Percentiles rank a stretch among this genome's conserved stretches.
Evolutionary conservation across 2,113 vertebrate genomes (phyloP).

Genomic region (Peucedramus taeniatus): DNA sequence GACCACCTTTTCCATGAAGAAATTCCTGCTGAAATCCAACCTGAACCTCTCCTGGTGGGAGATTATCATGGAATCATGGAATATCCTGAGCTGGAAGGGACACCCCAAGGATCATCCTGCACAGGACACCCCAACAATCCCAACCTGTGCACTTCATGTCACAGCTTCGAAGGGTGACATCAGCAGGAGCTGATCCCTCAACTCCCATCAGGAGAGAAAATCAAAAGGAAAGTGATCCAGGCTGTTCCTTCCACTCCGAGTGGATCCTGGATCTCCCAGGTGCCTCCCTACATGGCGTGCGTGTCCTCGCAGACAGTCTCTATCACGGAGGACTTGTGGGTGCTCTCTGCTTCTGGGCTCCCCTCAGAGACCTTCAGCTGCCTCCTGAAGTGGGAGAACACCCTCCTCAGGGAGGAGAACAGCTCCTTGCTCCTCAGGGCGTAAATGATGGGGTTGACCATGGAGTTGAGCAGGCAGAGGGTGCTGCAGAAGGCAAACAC

Average conservation of each 20-base stretch:
- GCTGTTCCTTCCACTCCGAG: not conserved
- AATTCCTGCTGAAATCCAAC: not conserved
- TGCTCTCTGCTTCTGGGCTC: slow-evolving; percentile 47
- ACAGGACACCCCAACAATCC: not conserved
- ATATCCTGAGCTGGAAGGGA: not conserved
- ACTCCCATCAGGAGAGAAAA: not conserved
- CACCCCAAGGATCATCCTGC: not conserved
- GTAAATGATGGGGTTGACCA: slow-evolving; percentile 88
- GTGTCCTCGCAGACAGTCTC: not conserved
- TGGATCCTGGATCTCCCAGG: accelerated
- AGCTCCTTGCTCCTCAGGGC: slow-evolving; percentile 85
- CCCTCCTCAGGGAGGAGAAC: slow-evolving; percentile 43
- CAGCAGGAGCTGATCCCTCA: not conserved
- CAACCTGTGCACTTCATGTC: not conserved
- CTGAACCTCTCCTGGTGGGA: not conserved
- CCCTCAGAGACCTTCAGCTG: not conserved
- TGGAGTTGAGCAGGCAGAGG: slow-evolving; percentile 88
- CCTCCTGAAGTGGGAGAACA: slow-evolving; percentile 16
- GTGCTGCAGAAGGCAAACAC: slow-evolving; percentile 89
- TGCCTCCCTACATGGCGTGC: accelerated
- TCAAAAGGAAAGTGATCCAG: not conserved
- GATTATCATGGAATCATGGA: not conserved
- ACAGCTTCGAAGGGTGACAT: not conserved
- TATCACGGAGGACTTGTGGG: slow-evolving; percentile 6
- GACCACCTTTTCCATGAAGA: not conserved